Conservation (phyloP, 37 sponge, comb jelly and placozoan genomes). For the Halichondria panicea region DNA sequence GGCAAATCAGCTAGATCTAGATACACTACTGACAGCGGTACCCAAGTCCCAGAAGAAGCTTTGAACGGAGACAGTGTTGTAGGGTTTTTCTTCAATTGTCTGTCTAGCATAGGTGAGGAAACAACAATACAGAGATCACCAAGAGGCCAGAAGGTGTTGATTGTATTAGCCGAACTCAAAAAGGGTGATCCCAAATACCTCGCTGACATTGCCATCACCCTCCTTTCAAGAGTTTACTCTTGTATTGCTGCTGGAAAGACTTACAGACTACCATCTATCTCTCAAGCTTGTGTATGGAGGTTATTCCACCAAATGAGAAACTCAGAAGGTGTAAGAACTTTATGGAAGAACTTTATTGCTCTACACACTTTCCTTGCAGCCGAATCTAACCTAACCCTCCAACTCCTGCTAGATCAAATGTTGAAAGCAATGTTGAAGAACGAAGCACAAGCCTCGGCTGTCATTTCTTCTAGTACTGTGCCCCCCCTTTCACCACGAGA, state of each 20-base stretch:
- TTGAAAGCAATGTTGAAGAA: neutral
- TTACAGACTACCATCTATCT: neutral
- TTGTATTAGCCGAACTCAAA: neutral
- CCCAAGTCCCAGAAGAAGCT: too few relatives aligned
- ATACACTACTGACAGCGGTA: too few relatives aligned
- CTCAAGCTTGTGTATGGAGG: neutral
- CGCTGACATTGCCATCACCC: neutral
- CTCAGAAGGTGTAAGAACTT: neutral
- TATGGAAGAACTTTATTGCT: constrained; percentile 8
- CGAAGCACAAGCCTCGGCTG: neutral
- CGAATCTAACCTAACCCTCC: constrained; percentile 1
- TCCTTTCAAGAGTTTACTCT: neutral
- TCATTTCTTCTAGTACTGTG: neutral
- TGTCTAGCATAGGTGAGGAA: neutral
- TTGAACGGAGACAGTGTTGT: neutral
- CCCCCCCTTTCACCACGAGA: neutral
- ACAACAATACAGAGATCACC: constrained; percentile 13
- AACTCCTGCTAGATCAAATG: constrained; percentile 9
- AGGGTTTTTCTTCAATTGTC: neutral
- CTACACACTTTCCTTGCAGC: neutral
- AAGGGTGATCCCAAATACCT: neutral
- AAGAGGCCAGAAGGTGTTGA: constrained; percentile 10
- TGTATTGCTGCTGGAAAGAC: constrained; percentile 4
- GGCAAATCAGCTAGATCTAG: too few relatives aligned
- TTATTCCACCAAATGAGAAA: neutral